Base-by-base conservation (phyloP, 2,888 invertebrate species). In the Gandaritis pyraliata region DNA sequence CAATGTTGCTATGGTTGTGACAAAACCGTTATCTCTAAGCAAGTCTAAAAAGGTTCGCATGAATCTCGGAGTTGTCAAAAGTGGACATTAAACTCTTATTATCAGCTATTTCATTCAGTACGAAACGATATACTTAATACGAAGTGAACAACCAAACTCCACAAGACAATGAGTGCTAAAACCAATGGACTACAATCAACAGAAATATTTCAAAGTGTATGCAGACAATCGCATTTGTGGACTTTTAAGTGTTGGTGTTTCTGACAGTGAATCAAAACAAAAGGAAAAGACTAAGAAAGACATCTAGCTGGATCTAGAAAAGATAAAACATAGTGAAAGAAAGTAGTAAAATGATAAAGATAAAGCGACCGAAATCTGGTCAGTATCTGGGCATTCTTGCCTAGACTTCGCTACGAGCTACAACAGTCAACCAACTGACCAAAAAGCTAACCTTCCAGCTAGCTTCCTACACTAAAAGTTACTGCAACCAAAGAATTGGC, bases 221-320 rank as follows among this genome's bases (percentile, higher is more conserved):
- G 76, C 10, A 77, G 78, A 64, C 76, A 80, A 61, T 74, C 76
- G 0, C 79, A 81, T 56, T 72, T 79, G 63, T 82, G 82, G 83
- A 86, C 81, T 65, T 76, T 81, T 57, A 80, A 78, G 69, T 73
- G 75, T 64, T 75, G 75, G 54, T 72, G 73, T 73, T 83, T 84
- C 72, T 85, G 85, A 85, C 83, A 78, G 55, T 52, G 52, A 58
- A 58, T 13, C 2, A 47, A 48, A 13, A 23, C 8, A 12, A 18
- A 4, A 23, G 7, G 33, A 29, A 33, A 58, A 58, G 13, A 46
- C 51, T 55, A 43, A 33, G 16, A 52, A 15, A 33, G 15, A 49
- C 52, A 51, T 39, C 23, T 46, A 41, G 16, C 33, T 15, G 18
- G 10, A 43, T 16, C 38, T 33, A 33, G 7, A 50, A 39, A 48